These are phyloP conservation scores for Leptobrachium ailaonicum DNA, from an alignment of 2,113 vertebrate species.

Conservation along the genomic window DNA sequence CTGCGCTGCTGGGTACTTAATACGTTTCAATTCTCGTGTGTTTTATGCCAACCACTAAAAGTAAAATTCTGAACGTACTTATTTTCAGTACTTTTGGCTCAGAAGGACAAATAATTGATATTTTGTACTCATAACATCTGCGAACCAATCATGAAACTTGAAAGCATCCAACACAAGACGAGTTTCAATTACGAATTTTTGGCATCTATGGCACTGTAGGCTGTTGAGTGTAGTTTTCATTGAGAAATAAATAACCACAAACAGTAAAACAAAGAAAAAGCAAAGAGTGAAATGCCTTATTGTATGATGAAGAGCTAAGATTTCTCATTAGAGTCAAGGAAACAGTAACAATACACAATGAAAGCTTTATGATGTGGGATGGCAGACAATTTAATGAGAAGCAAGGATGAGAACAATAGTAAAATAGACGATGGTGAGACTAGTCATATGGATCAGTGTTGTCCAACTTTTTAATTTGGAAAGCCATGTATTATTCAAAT, in stretches of 20 bases:
- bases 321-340: not conserved
- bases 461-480: too few species aligned
- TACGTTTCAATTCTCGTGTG: not conserved
- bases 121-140: constrained; percentile 11
- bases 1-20: not conserved
- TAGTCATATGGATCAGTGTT: too few species aligned
- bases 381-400: too few species aligned
- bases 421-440: too few species aligned
- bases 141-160: constrained; percentile 3
- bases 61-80: not conserved
- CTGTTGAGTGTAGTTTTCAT: not conserved
- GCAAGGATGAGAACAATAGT: too few species aligned
- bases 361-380: not conserved
- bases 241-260: not conserved
- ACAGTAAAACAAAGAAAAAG: not conserved
- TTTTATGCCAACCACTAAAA: not conserved
- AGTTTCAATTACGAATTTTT: constrained; percentile 21
- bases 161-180: constrained; percentile 25
- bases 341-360: not conserved
- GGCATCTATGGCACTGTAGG: not conserved
- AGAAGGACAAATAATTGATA: not conserved
- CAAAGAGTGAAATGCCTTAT: not conserved
- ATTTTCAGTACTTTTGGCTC: not conserved
- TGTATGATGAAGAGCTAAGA: not conserved
- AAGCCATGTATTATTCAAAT: too few species aligned